Evolutionary conservation across 1,140 invertebrate species (phyloP).

Genomic region (Nebria ingens): DNA sequence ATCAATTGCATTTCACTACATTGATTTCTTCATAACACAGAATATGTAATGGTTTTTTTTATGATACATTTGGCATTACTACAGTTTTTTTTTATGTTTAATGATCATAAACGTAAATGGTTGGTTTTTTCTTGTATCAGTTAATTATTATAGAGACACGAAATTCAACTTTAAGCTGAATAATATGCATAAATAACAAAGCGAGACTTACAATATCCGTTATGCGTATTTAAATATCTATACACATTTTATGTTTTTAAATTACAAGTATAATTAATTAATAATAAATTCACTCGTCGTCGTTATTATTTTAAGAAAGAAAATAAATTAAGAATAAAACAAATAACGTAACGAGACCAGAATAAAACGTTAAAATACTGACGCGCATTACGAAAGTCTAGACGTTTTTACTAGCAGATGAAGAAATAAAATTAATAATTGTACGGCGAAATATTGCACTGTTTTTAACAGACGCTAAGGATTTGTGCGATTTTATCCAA

Average conservation of each 20-base stretch:
- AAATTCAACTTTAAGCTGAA: constrained; percentile 9
- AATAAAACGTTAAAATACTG: no score
- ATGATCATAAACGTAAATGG: background rate
- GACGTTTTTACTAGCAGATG: no score
- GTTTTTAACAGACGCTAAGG: background rate
- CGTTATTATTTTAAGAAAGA: no score
- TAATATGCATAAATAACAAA: constrained; percentile 7
- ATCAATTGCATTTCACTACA: no score
- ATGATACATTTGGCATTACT: constrained; percentile 35
- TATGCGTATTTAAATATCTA: background rate
- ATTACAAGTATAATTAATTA: background rate
- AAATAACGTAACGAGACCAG: no score
- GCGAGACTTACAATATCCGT: background rate
- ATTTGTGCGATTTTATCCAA: no score
- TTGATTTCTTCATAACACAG: no score
- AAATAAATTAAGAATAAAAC: no score
- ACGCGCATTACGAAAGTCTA: no score
- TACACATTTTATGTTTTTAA: background rate
- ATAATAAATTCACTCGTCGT: background rate
- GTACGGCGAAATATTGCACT: background rate
- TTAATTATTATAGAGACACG: no score
- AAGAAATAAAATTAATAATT: no score
- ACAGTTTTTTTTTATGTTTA: constrained; percentile 13
- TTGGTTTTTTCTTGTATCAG: no score
- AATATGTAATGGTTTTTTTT: constrained; percentile 19